phyloP scores from a whole-genome alignment of 2,113 vertebrate genomes.

The Pica pica region DNA sequence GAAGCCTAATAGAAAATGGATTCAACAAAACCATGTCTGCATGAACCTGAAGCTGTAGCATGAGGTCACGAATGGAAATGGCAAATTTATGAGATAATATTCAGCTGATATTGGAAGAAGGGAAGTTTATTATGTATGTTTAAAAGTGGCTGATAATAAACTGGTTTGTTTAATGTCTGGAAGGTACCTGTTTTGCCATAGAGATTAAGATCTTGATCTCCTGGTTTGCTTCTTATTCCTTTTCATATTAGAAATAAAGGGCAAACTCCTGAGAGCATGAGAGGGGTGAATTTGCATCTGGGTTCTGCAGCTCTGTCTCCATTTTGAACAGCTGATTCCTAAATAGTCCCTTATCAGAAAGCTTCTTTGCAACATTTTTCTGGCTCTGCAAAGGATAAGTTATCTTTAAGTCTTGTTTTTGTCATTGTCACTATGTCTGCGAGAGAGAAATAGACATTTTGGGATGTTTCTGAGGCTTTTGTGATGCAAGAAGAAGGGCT shows the following conservation, averaged over 20 bases:
- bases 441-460: not conserved
- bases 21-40: slow-evolving; percentile 25
- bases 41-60: not conserved
- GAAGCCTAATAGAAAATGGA: slow-evolving; percentile 52
- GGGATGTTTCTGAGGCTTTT: not conserved
- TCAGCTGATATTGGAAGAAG: not conserved
- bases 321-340: not conserved
- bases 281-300: not conserved
- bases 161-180: not conserved
- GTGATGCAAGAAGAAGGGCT: not conserved
- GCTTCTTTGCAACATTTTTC: not conserved
- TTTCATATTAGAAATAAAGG: not conserved
- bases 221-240: not conserved
- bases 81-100: not conserved
- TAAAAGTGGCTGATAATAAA: not conserved
- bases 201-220: not conserved
- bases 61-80: slow-evolving; percentile 26
- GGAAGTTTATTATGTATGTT: not conserved
- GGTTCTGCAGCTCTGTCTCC: not conserved
- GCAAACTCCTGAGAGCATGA: not conserved
- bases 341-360: not conserved
- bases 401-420: not conserved
- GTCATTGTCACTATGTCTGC: not conserved
- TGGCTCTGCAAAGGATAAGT: not conserved
- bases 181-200: not conserved